Base-by-base conservation (phyloP, 2,888 invertebrate species). In the Eupsilia transversa region DNA sequence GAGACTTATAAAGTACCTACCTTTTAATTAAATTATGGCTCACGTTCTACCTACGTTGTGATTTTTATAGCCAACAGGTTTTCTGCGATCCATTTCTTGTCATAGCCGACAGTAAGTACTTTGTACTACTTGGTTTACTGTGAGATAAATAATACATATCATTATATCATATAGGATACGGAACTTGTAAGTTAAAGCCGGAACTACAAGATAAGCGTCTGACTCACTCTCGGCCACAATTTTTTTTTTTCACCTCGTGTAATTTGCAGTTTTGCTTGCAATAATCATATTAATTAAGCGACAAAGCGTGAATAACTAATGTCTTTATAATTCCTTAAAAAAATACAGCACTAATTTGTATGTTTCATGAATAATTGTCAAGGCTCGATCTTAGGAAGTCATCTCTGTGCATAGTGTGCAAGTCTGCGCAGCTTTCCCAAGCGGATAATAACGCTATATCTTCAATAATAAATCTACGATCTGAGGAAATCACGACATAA, bases 161-260 rank as follows among this genome's bases (percentile, higher is more conserved):
- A 38, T 33, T 30, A 54, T 41, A 61, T 61, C n/a, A 35, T 64
- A 71, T 35, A 79, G 75, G 83, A 85, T 72, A 12, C 74, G 38
- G 63, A 74, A 71, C 60, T 59, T 63, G 67, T 77, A 56, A 69
- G 5, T 69, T 38, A 80, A 33, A 85, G 69, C 81, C 85, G 85
- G 85, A 88, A 86, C 85, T 78, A 52, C 38, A 46, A 17, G 54
- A 49, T 67, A 77, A 30, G 14, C 38, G 3, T 41, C 38, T 85
- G 72, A 79, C 61, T 83, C 79, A 81, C 30, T 68, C n/a, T 63
- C 59, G 68, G 46, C 52, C 33, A 68, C 63, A 52, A 65, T 69
- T 46, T 52, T 72, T 68, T 59, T 65, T 38, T 59, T 52, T 27
- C 41, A 46, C 20, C 27, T 64, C 23, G 12, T 38, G 54, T 6